These are phyloP conservation scores for Antennarius maculatus DNA, from an alignment of 2,797 vertebrate genomes.

Conservation along the genomic window DNA sequence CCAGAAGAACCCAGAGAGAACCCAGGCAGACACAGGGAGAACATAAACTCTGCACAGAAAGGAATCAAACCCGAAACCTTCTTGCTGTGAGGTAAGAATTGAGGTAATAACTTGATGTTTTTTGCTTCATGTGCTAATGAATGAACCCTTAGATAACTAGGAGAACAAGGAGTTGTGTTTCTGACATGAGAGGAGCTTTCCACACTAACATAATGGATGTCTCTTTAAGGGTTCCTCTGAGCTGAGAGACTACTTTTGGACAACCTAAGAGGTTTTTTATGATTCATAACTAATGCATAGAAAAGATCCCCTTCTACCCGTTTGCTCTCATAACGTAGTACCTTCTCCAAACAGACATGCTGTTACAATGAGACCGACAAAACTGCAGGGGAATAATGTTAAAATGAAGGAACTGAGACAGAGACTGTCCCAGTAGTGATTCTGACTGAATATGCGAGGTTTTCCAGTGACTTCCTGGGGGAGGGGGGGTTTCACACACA, in stretches of 20 bases:
- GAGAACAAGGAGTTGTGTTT: background rate
- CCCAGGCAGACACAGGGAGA: too few species aligned
- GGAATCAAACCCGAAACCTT: too few species aligned
- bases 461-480: constrained; percentile 72
- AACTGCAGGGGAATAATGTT: constrained; percentile 6
- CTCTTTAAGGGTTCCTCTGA: background rate
- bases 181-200: background rate
- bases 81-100: too few species aligned
- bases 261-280: background rate
- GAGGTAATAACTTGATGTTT: background rate
- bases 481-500: constrained; percentile 71
- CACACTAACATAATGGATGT: background rate
- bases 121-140: too few species aligned
- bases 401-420: constrained; percentile 13
- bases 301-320: constrained; percentile 9
- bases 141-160: background rate
- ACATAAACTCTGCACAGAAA: too few species aligned
- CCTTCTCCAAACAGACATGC: constrained; percentile 2
- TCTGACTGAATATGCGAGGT: constrained; percentile 66
- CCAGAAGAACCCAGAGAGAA: too few species aligned
- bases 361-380: constrained; percentile 29
- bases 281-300: background rate
- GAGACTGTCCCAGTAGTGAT: constrained; percentile 46
- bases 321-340: background rate
- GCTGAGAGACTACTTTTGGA: background rate